Evolutionary conservation across 2,113 vertebrate genomes (phyloP), one percentile per base, ranked within the genome.

Genomic region (Sinosuthora webbiana): DNA sequence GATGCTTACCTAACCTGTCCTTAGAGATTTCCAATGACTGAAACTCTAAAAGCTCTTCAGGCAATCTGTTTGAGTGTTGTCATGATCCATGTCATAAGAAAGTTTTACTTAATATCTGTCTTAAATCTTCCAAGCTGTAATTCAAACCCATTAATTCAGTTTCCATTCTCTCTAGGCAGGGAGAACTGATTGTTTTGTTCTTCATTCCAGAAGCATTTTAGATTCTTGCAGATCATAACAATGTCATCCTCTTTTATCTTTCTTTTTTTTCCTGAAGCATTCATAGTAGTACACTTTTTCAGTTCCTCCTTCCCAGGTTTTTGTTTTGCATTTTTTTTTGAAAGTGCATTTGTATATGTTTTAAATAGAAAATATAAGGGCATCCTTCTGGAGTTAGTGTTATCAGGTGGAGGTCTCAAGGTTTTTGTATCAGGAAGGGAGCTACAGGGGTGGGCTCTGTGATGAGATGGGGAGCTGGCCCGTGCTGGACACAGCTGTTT

Each of bases 1-100:
- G 78, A 90, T 85, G 53, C 80, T 87, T 69, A 64, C 74, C 53
- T 91, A 85, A 69, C 13, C 49, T 69, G 52, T 75, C 84, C 70
- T 79, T 90, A 68, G 82, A 87, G 70, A 90, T 82, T 95, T 94
- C 70, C 60, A 64, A 2, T 68, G 92, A 82, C 56, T 82, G 77
- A 82, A 94, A 64, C n/a, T 79, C 69, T 49, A 53, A 60, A 87
- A 93, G 37, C 42, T 92, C 80, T 91, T 83, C 33, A 83, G 83
- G 64, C 83, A 91, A 62, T 87, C 68, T 81, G 21, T 95, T 91
- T 52, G 57, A 71, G 57, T 75, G 82, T 75, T 82, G 53, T 82
- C 78, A 49, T 76, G 69, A 87, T 82, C 81, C 81, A 79, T 75
- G 74, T 75, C 31, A 24, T 87, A 79, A 71, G 81, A 89, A 96